Evolutionary conservation across 2,888 invertebrate species (phyloP), one percentile per base, ranked within the genome.

Genomic region (Agrochola lota): DNA sequence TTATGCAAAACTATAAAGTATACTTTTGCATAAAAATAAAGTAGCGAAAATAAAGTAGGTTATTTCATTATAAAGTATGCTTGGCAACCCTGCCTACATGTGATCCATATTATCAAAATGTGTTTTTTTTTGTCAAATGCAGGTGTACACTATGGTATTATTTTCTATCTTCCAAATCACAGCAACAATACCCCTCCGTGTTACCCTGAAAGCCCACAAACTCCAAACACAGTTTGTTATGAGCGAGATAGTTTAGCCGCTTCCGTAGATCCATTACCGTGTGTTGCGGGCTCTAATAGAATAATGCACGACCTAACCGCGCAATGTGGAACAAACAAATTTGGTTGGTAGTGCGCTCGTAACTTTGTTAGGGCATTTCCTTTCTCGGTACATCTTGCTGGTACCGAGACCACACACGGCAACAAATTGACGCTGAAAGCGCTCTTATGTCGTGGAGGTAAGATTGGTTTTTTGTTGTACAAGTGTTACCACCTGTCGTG

Each of bases 241-340:
- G 83, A 85, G n/a, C 77, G 26, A 57, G 62, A 78, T 86, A 89
- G 84, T 88, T 87, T 77, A 80, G 77, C 86, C 77, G 79, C 83
- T 80, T 74, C 82, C 80, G 60, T 64, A 81, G 80, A 80, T 91
- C 93, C 92, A 93, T 93, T 94, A 93, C 88, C 74, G 79, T 69
- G 80, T 76, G 78, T 69, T 85, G 68, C 72, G 74, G 68, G 57
- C 70, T 46, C 84, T 94, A 94, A 94, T 92, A 78, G 89, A 92
- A 92, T 94, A 92, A 93, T 92, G 91, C 89, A 87, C 84, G 70
- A 77, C 74, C 90, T 91, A 87, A 90, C 92, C 90, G 84, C 78
- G 83, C 89, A 85, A 89, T 90, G 87, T 83, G 87, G 86, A 88
- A 86, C 89, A 88, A 91, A 93, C 91, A 92, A 92, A 90, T 91